Evolutionary conservation across 2,797 vertebrate genomes (phyloP).

Genomic region (Steatocranus sp.): DNA sequence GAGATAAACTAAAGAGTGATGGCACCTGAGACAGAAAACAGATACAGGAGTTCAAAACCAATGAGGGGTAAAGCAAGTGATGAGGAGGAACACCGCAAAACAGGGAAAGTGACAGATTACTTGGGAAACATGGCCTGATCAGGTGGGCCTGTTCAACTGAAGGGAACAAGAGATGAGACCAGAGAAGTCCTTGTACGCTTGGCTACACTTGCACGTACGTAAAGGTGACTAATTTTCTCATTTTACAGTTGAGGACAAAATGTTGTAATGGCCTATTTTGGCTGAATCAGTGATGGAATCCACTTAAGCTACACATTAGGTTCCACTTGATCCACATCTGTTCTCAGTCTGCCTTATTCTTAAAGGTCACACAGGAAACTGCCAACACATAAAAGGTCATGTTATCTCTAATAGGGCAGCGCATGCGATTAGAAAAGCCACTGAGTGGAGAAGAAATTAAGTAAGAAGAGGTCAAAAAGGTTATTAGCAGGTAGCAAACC

Average conservation of each 20-base stretch:
- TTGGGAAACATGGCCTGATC: conserved; percentile 46
- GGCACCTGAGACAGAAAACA: conserved; percentile 11
- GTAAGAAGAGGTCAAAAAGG: not conserved
- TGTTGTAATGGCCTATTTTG: conserved; percentile 37
- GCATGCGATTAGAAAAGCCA: conserved; percentile 59
- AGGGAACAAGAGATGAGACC: conserved; percentile 40
- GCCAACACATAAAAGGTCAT: conserved; percentile 74
- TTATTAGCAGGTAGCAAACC: conserved; percentile 16
- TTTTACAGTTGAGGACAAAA: conserved; percentile 65
- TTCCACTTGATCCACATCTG: conserved; percentile 63
- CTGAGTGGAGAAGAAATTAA: conserved; percentile 25
- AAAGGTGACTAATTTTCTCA: conserved; percentile 70
- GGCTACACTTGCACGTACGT: conserved; percentile 34
- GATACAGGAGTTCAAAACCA: conserved; percentile 17
- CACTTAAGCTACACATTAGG: conserved; percentile 65
- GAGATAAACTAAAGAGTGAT: conserved; percentile 1
- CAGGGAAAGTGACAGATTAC: conserved; percentile 53
- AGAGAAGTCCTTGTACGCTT: conserved; percentile 32
- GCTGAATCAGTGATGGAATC: conserved; percentile 37
- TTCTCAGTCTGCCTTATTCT: conserved; percentile 54
- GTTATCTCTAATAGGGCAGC: conserved; percentile 63
- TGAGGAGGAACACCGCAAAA: conserved; percentile 26
- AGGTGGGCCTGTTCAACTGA: conserved; percentile 1
- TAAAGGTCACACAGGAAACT: conserved; percentile 72
- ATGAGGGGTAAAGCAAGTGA: conserved; percentile 14